Conservation (phyloP, 2,113 vertebrate species). For the Tenebrosternarchus preto region DNA sequence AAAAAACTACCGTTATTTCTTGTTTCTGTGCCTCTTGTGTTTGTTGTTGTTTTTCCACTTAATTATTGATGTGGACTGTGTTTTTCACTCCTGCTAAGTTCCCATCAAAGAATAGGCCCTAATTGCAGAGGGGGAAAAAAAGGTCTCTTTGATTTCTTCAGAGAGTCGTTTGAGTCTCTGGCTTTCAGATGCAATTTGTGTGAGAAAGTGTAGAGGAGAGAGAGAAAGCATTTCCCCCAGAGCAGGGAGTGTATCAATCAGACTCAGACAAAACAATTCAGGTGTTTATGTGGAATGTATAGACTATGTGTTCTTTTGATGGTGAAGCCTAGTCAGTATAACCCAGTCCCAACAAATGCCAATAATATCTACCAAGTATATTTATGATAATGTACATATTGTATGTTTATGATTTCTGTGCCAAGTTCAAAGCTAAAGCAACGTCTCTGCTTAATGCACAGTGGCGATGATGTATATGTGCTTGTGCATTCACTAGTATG, state of each 20-base stretch:
- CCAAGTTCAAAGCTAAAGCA: slow-evolving; percentile 22
- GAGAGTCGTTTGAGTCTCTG: slow-evolving; percentile 15
- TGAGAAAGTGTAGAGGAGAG: slow-evolving; percentile 24
- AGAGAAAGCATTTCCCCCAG: slow-evolving; percentile 19
- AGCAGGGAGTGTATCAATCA: slow-evolving; percentile 24
- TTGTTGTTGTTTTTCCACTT: slow-evolving; percentile 62
- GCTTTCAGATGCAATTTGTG: slow-evolving; percentile 46
- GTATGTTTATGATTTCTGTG: slow-evolving; percentile 21
- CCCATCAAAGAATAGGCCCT: slow-evolving; percentile 61
- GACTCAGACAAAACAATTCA: slow-evolving; percentile 14
- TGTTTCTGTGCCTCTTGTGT: slow-evolving; percentile 54
- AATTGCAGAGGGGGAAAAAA: slow-evolving; percentile 51
- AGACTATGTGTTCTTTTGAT: slow-evolving; percentile 20
- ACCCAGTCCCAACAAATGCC: not conserved
- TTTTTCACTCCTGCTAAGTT: slow-evolving; percentile 60
- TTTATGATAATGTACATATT: not conserved
- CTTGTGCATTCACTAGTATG: not conserved
- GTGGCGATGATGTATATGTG: not conserved
- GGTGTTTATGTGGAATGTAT: slow-evolving; percentile 3
- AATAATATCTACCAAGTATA: slow-evolving; percentile 13
- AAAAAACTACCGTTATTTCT: slow-evolving; percentile 57
- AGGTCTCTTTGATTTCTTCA: slow-evolving; percentile 42
- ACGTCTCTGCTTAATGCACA: not conserved
- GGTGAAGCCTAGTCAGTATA: not conserved
- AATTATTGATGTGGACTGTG: slow-evolving; percentile 71